A percentile compares a stretch with the other conserved stretches of the same genome.
These are phyloP conservation scores for Yponomeuta sedellus DNA, from an alignment of 2,888 invertebrate genomes.

Conservation along the genomic window DNA sequence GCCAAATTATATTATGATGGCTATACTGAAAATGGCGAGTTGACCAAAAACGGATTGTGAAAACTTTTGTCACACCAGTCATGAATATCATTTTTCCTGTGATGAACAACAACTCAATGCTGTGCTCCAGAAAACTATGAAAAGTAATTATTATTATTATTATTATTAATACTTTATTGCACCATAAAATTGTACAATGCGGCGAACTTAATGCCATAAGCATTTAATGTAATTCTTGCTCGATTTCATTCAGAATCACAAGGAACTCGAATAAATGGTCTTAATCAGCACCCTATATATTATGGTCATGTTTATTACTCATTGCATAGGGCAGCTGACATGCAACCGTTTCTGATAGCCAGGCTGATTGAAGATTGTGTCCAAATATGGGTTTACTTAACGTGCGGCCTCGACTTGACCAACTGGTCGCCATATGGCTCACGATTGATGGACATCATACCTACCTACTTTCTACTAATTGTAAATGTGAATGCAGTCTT, in stretches of 20 bases:
- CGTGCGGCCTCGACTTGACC: conserved; percentile 15
- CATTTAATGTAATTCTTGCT: too few species aligned
- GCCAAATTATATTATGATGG: background rate
- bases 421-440: conserved; percentile 34
- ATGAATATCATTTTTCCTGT: too few species aligned
- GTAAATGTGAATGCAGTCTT: conserved; percentile 4
- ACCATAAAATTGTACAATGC: too few species aligned
- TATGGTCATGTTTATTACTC: conserved; percentile 9
- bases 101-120: too few species aligned
- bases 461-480: conserved; percentile 31
- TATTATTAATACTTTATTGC: too few species aligned
- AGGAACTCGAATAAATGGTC: background rate
- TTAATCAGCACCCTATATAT: conserved; percentile 3
- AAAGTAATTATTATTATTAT: background rate
- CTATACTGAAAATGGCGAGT: background rate
- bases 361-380: conserved; percentile 6
- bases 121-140: background rate
- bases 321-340: conserved; percentile 8
- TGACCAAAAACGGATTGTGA: too few species aligned
- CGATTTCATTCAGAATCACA: too few species aligned
- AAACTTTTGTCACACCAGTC: too few species aligned
- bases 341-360: background rate
- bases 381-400: conserved; percentile 17
- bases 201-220: too few species aligned
- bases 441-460: conserved; percentile 25